These are phyloP conservation scores for Petrophora chlorosata DNA, from an alignment of 2,888 invertebrate species.

Conservation along the genomic window DNA sequence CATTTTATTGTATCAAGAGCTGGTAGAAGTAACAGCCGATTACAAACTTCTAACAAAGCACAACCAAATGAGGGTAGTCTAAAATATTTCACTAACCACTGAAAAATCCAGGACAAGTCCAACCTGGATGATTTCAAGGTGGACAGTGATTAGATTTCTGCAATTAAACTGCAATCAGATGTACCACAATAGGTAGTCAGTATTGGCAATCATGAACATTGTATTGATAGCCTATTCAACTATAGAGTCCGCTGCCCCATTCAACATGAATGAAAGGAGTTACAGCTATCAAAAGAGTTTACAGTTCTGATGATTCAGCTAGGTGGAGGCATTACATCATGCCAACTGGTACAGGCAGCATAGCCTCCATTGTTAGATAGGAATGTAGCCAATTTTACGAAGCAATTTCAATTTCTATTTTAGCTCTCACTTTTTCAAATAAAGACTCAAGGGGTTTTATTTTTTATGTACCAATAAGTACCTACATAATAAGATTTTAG, in stretches of 20 bases:
- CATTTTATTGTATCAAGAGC: too few relatives aligned
- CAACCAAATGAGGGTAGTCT: conserved; percentile 18
- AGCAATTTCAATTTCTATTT: conserved; percentile 21
- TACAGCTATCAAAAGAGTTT: too few relatives aligned
- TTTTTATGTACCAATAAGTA: too few relatives aligned
- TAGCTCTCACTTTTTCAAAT: conserved; percentile 26
- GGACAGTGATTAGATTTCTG: conserved; percentile 30
- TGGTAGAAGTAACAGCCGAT: not conserved
- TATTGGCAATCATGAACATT: conserved; percentile 50
- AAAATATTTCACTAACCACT: not conserved
- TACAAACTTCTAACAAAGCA: not conserved
- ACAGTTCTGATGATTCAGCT: conserved; percentile 56
- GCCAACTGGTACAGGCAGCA: conserved; percentile 34
- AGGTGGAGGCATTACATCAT: conserved; percentile 59
- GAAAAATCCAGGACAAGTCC: not conserved
- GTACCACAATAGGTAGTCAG: conserved; percentile 42
- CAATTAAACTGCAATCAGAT: conserved; percentile 57
- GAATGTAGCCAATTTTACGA: conserved; percentile 27
- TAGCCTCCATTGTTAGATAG: conserved; percentile 41
- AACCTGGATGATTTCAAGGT: conserved; percentile 9
- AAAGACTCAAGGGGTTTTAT: conserved; percentile 4
- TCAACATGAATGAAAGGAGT: conserved; percentile 54
- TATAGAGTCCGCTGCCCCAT: conserved; percentile 43
- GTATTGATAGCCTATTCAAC: conserved; percentile 13
- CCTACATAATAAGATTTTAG: not conserved